Evolutionary conservation across 2,797 vertebrate species (phyloP).

Genomic region (Sebastes melanostomus): DNA sequence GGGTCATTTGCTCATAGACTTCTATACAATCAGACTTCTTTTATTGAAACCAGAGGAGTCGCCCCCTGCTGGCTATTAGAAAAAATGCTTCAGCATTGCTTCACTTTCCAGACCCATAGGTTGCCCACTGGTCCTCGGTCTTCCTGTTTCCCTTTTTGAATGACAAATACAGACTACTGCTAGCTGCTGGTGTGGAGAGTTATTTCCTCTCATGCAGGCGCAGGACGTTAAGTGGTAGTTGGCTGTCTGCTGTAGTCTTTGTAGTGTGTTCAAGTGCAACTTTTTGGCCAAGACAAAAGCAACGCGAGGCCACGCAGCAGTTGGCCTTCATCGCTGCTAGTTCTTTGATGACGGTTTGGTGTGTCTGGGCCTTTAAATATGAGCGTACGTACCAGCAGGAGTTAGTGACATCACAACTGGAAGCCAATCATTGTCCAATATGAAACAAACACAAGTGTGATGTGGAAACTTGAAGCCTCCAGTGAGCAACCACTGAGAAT

Average conservation of each 20-base stretch:
- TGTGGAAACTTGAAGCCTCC: background rate
- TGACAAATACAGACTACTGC: background rate
- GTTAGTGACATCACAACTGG: background rate
- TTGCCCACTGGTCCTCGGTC: fast-evolving
- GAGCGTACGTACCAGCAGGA: background rate
- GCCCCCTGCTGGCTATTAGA: too few relatives aligned
- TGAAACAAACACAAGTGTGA: background rate
- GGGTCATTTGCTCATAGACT: too few relatives aligned
- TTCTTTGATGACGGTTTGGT: background rate
- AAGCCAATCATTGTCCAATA: background rate
- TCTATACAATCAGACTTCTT: too few relatives aligned
- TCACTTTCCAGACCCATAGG: fast-evolving
- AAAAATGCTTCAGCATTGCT: too few relatives aligned
- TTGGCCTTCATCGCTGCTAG: background rate
- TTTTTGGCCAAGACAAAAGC: background rate
- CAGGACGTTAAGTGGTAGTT: background rate
- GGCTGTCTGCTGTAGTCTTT: fast-evolving
- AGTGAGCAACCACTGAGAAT: background rate
- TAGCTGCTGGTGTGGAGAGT: background rate
- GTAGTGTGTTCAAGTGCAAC: background rate
- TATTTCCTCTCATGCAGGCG: background rate
- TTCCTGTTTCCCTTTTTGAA: background rate
- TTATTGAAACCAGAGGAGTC: too few relatives aligned
- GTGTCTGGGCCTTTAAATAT: background rate
- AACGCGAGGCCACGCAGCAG: background rate